Evolutionary conservation across 2,888 invertebrate species (phyloP), one percentile per base, ranked within the genome.

Genomic region (Cosmia trapezina): DNA sequence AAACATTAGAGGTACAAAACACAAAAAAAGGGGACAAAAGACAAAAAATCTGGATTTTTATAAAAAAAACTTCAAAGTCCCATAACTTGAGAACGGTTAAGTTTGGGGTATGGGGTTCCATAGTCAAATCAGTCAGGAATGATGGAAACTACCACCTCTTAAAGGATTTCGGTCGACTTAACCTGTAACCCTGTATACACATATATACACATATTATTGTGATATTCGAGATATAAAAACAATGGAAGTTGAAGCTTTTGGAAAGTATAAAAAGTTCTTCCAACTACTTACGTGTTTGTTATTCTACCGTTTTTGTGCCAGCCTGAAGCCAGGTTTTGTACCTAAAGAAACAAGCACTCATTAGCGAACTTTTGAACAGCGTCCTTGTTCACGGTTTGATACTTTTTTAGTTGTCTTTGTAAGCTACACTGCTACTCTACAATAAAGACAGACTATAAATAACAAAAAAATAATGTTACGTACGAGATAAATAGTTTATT

Each of bases 321-420:
- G 59, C 59, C 57, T 41, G 59, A 53, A 75, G 59, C 75, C 57
- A 41, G 51, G 28, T 53, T 28, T 12, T 28, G 53, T 53, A 4
- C 5, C 45, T 53, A 41, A 43, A 53, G 45, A 65, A 75, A 75
- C 73, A 75, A 75, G 57, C n/a, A n/a, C 76, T 74, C 65, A 74
- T 74, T 74, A 75, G 73, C n/a, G 57, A 73, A 74, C 37, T 74
- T 74, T 75, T 51, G n/a, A 74, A 59, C 65, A 65, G 4, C 49
- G 57, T 41, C 45, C 65, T 59, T 65, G 65, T 74, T 65, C 57
- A 57, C n/a, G 17, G 45, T 28, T 14, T 72, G 45, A 60, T 73
- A 73, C 47, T 47, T 56, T 67, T 72, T 73, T 47, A 61, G n/a
- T 54, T 47, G 41, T 28, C 74, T 72, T 37, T 73, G 53, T 22